Evolutionary conservation across 2,797 vertebrate species (phyloP).

Genomic region (Hippopotamyrus pictus): DNA sequence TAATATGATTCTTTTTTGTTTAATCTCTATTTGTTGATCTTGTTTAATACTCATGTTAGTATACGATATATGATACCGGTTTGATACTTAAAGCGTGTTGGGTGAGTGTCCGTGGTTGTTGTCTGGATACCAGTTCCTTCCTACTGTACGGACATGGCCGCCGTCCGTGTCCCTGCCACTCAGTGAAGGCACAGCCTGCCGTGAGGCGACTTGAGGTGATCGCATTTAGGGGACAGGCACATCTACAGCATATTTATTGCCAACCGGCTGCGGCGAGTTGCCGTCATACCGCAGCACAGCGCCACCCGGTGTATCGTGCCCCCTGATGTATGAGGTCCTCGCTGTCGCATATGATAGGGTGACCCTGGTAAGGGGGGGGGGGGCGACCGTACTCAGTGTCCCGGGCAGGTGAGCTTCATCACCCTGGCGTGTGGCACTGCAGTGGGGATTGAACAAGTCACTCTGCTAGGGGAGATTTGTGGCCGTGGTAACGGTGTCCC

Average conservation of each 20-base stretch:
- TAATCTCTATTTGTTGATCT: not conserved
- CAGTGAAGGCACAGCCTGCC: not conserved
- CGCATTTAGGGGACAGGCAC: not conserved
- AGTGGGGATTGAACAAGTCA: not conserved
- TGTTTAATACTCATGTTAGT: not conserved
- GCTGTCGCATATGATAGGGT: not conserved
- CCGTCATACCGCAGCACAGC: not conserved
- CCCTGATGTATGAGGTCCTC: not conserved
- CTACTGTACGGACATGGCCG: not conserved
- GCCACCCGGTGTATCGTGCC: not conserved
- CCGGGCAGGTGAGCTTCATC: not conserved
- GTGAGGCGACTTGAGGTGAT: not conserved
- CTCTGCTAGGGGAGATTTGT: not conserved
- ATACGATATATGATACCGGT: not conserved
- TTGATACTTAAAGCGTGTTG: not conserved
- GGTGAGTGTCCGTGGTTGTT: not conserved
- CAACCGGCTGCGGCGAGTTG: not conserved
- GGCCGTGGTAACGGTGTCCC: not conserved
- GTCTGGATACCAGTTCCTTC: not conserved
- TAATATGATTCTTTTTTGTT: not conserved
- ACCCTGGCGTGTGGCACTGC: not conserved
- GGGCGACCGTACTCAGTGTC: not conserved
- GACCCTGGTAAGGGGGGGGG: not conserved
- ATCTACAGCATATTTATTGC: constrained; percentile 1
- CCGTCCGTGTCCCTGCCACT: not conserved